These are phyloP conservation scores for Psammodynastes pulverulentus DNA, from an alignment of 2,113 vertebrate species.

Conservation along the genomic window DNA sequence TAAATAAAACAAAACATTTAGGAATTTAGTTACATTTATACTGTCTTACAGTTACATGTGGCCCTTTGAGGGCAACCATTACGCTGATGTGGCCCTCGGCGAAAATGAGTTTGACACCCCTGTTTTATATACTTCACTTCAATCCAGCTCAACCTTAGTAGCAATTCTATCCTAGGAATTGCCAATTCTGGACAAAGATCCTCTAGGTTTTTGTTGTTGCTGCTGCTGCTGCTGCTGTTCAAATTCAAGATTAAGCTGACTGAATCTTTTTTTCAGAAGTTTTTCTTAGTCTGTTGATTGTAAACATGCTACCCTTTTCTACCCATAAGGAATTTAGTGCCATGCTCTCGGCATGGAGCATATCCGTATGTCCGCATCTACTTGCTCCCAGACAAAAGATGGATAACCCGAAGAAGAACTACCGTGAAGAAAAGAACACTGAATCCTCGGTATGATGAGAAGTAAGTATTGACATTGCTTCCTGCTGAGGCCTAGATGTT, in stretches of 20 bases:
- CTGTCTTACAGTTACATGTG: no score
- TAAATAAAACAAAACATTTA: no score
- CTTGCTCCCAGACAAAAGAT: constrained; percentile 87
- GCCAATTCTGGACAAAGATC: background rate
- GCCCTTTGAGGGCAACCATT: no score
- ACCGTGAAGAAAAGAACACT: constrained; percentile 83
- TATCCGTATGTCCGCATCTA: constrained; percentile 91
- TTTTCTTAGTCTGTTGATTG: background rate
- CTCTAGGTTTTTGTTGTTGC: background rate
- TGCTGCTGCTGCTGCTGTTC: background rate
- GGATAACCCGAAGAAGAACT: constrained; percentile 85
- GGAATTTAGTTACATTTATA: no score
- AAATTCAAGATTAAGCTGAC: background rate
- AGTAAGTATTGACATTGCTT: constrained; percentile 67
- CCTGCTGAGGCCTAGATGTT: background rate
- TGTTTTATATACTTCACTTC: background rate
- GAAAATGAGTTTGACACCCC: no score
- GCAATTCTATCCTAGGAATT: background rate
- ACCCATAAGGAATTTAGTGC: constrained; percentile 78
- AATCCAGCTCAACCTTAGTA: background rate
- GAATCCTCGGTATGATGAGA: constrained; percentile 85
- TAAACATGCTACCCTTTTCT: constrained; percentile 24
- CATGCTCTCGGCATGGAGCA: constrained; percentile 78
- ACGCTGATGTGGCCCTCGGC: no score
- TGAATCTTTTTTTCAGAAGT: background rate